These are phyloP conservation scores for Anisognathus igniventris DNA, from an alignment of 2,797 vertebrate genomes.

Conservation along the genomic window DNA sequence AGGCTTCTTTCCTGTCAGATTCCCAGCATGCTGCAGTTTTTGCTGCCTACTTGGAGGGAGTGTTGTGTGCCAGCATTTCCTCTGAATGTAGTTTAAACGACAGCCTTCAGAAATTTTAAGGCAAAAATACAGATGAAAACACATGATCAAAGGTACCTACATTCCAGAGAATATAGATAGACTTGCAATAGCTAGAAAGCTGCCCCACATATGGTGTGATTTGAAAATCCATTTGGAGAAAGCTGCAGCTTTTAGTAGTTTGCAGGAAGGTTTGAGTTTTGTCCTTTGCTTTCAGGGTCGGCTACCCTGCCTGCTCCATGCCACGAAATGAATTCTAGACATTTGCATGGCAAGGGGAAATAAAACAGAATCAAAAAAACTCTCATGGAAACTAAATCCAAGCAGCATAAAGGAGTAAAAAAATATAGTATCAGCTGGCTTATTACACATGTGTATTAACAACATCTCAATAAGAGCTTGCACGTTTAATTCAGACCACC, in stretches of 20 bases:
- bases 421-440: neutral
- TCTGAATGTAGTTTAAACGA: neutral
- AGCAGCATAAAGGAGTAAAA: neutral
- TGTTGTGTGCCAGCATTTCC: neutral
- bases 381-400: neutral
- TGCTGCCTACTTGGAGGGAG: neutral
- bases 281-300: neutral
- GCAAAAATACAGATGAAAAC: neutral
- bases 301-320: neutral
- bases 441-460: neutral
- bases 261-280: neutral
- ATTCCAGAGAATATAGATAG: neutral
- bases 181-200: neutral
- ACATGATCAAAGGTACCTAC: neutral
- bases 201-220: neutral
- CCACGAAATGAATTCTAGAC: fast-evolving
- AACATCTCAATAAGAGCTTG: neutral
- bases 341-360: neutral
- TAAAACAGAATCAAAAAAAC: neutral
- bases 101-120: neutral
- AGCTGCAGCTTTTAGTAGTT: neutral
- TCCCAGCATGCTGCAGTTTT: neutral
- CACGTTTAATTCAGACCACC: neutral
- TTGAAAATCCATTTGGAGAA: neutral
- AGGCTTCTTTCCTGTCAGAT: neutral